A percentile compares a stretch with the other conserved stretches of the same genome.
phyloP scores from a whole-genome alignment of 2,113 vertebrate genomes.

The Sus scrofa region DNA sequence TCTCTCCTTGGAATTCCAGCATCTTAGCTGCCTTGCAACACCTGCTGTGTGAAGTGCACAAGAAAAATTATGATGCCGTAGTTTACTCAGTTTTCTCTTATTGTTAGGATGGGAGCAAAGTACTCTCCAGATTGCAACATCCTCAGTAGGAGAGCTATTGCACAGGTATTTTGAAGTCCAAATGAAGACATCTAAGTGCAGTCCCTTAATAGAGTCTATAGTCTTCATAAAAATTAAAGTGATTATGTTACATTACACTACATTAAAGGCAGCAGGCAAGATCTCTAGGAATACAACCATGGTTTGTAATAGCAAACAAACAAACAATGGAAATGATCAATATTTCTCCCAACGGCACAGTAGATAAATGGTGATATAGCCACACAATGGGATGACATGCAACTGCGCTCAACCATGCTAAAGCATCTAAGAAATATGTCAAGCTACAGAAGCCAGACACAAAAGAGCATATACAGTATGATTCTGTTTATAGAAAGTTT shows the following conservation, averaged over 20 bases:
- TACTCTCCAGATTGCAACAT: neutral
- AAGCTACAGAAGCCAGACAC: neutral
- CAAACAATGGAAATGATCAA: neutral
- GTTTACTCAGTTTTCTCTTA: neutral
- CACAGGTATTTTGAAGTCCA: neutral
- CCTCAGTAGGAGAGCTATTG: neutral
- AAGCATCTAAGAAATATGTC: neutral
- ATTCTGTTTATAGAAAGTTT: neutral
- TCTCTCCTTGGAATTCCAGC: neutral
- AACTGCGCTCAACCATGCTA: fast-evolving
- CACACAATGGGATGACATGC: neutral
- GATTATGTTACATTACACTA: neutral
- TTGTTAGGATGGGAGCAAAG: neutral
- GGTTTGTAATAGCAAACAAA: neutral
- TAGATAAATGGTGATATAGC: neutral
- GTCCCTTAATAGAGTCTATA: neutral
- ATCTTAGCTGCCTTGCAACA: neutral
- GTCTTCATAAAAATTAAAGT: neutral
- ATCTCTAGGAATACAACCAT: neutral
- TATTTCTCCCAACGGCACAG: neutral
- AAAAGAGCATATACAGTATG: neutral
- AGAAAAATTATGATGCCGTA: neutral
- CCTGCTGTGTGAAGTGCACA: neutral
- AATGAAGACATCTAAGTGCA: neutral
- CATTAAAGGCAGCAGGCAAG: neutral